Base-by-base conservation (phyloP, 2,888 invertebrate species). In the Boloria selene region DNA sequence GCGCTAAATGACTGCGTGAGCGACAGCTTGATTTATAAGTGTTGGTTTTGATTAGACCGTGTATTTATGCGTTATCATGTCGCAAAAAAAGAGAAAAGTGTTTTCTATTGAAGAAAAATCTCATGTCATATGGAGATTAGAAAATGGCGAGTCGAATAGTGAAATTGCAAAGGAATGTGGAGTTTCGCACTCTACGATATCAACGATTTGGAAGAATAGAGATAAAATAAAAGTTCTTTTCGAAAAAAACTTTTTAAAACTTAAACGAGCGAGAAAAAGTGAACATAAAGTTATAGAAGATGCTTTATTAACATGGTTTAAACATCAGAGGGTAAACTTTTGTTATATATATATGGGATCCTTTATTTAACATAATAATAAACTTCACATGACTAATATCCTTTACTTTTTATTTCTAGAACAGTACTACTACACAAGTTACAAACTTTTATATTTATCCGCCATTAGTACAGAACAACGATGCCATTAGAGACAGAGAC, bases 221-320 rank as follows among this genome's bases (percentile, higher is more conserved):
- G 53, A 73, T 59, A 64, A 55, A 14, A 72, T 73, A 62, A 67
- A 72, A 62, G 52, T 64, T 59, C 61, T 59, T 47, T 72, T 67
- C 70, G 51, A 62, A 26, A 44, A 50, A 58, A 75, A 74, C 71
- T 70, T 70, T 71, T 72, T 72, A 62, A 74, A 73, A 74, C 58
- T 56, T 59, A 75, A 73, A 69, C 69, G 70, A 61, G 64, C 72
- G 60, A 65, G 70, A 64, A 69, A 65, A 67, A 67, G 64, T 44
- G 56, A 56, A 63, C 65, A 71, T 61, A 64, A 69, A 65, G 61
- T 63, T 63, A 67, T 74, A 60, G 72, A 71, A 58, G 44, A 67
- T 61, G 70, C 72, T 47, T 69, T 74, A 66, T 63, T 74, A 62
- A 66, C 66, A 67, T 74, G 69, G 73, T 72, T 65, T 70, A 73